phyloP scores from a whole-genome alignment of 2,113 vertebrate genomes.

The Corythoichthys haematopterus region DNA sequence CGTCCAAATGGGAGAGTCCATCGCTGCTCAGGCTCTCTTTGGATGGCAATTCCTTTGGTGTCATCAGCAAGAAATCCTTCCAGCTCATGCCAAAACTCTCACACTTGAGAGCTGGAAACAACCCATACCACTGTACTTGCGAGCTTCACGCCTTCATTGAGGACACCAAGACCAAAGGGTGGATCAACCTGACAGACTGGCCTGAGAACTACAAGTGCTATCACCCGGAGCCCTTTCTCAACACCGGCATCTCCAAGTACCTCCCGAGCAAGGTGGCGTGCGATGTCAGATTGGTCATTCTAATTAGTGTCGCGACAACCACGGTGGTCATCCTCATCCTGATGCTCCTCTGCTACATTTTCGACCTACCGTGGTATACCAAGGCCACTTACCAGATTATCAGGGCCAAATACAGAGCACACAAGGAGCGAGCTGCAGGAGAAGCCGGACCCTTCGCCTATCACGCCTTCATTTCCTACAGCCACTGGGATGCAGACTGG shows the following conservation, averaged over 20 bases:
- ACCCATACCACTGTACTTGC: conserved; percentile 83
- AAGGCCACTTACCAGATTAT: conserved; percentile 74
- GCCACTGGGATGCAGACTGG: conserved; percentile 77
- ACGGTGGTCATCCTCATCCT: conserved; percentile 46
- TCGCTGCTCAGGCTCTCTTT: conserved; percentile 63
- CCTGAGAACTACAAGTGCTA: conserved; percentile 77
- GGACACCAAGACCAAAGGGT: conserved; percentile 52
- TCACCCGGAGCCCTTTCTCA: conserved; percentile 70
- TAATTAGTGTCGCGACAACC: conserved; percentile 69
- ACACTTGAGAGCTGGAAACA: conserved; percentile 74
- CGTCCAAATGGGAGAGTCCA: conserved; percentile 67
- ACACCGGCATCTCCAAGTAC: conserved; percentile 67
- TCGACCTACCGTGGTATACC: conserved; percentile 77
- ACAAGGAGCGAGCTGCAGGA: conserved; percentile 44
- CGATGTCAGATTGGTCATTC: conserved; percentile 71
- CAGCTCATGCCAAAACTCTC: conserved; percentile 65
- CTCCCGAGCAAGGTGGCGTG: conserved; percentile 67
- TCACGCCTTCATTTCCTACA: conserved; percentile 84
- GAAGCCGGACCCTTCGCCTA: conserved; percentile 50
- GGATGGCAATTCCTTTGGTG: conserved; percentile 80
- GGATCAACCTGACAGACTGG: conserved; percentile 74
- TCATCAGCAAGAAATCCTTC: conserved; percentile 73
- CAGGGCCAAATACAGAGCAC: conserved; percentile 70
- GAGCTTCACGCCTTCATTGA: conserved; percentile 76
- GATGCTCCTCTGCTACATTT: conserved; percentile 73